Base-by-base conservation (phyloP, 2,113 vertebrate genomes). In the Pardalotus punctatus region DNA sequence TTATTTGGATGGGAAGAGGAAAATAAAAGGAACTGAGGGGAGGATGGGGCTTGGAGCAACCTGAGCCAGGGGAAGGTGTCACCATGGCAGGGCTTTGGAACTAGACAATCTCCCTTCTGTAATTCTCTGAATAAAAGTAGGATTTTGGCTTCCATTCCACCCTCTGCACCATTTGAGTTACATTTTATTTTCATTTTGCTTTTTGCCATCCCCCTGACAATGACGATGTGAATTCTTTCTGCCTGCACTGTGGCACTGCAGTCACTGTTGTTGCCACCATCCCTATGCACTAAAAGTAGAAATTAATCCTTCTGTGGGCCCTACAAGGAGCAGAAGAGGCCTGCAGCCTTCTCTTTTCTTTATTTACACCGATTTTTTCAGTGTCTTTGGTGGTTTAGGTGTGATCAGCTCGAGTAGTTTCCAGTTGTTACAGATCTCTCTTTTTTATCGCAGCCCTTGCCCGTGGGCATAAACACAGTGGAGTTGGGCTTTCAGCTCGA, bases 141-240 rank as follows among this genome's bases (percentile, higher is more conserved):
- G 18, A 43, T 76, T 66, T 35, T 61, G 45, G 35, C 48, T 89
- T 65, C 62, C 45, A 45, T 85, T 66, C 20, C 57, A 22, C 18
- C 29, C 35, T 65, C 50, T 16, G 51, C 70, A 57, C 35, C 47
- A 18, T 40, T 51, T 50, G 15, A 12, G 23, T 81, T 38, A 25
- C 24, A 4, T 25, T 54, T 31, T n/a, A 16, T 12, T 18, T 15
- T 28, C 3, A 3, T 35, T 54, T 7, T 4, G 0, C 12, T 36
- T 65, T 60, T 54, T 62, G 2, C 50, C 69, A n/a, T 64, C 8
- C 60, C 22, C 31, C 45, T 73, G 62, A 16, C 86, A 88, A 40
- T 45, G 8, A 20, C 9, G 29, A 4, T 43, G 28, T 29, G 77
- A 78, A 33, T 73, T 29, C 56, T 93, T 92, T n/a, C 93, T 58